phyloP scores from a whole-genome alignment of 1,140 invertebrate genomes.

The Drosophila pectinifera region DNA sequence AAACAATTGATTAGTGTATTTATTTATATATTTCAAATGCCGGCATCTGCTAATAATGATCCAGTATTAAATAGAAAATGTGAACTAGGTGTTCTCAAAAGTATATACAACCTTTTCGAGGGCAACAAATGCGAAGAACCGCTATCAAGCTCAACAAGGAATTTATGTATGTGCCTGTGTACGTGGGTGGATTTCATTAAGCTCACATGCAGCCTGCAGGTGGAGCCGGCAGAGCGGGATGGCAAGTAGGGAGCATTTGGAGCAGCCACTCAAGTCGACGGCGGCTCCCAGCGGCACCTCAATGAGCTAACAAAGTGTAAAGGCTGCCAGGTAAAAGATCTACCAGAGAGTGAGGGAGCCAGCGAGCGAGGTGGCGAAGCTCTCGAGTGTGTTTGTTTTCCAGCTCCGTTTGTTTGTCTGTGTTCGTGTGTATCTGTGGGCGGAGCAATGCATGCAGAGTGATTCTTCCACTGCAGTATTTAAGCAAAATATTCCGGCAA shows the following conservation, averaged over 20 bases:
- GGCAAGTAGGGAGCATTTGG: neutral
- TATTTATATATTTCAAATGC: neutral
- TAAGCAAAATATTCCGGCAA: conserved; percentile 48
- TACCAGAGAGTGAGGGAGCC: conserved; percentile 33
- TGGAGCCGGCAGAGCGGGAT: neutral
- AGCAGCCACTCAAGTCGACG: conserved; percentile 55
- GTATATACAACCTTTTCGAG: neutral
- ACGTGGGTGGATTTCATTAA: conserved; percentile 64
- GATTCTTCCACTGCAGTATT: conserved; percentile 27
- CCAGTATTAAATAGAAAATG: neutral
- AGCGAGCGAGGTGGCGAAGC: conserved; percentile 7
- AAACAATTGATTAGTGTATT: neutral
- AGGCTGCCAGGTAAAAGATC: conserved; percentile 49
- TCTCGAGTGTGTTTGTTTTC: conserved; percentile 23
- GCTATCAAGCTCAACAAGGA: conserved; percentile 1
- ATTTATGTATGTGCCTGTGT: conserved; percentile 19
- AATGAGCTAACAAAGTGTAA: conserved; percentile 56
- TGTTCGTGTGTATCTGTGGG: neutral
- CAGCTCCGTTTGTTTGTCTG: conserved; percentile 13
- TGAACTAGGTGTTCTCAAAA: neutral
- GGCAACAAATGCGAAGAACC: neutral
- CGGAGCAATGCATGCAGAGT: conserved; percentile 52
- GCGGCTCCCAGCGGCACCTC: conserved; percentile 29
- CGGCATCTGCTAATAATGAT: neutral
- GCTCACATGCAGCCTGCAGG: conserved; percentile 8